Evolutionary conservation across 2,888 invertebrate genomes (phyloP).

Genomic region (Nemurella pictetii): DNA sequence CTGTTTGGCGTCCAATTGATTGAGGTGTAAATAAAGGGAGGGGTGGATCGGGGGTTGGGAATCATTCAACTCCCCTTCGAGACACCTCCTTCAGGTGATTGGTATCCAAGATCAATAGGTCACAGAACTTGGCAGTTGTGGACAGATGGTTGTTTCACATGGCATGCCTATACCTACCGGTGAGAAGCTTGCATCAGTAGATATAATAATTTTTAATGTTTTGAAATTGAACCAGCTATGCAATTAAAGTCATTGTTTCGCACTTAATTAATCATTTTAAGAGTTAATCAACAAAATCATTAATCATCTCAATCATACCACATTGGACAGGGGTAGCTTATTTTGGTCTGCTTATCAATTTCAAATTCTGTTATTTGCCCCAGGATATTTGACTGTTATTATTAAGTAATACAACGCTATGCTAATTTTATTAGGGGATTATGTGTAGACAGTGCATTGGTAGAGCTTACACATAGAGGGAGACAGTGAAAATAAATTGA

Average conservation of each 20-base stretch:
- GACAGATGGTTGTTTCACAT: neutral
- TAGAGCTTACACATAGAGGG: neutral
- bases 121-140: neutral
- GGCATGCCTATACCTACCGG: neutral
- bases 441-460: neutral
- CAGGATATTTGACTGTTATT: neutral
- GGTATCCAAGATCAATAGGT: conserved; percentile 4
- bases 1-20: neutral
- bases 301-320: no score
- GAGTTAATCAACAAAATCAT: no score
- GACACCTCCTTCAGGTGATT: neutral
- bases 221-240: no score
- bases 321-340: no score
- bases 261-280: no score
- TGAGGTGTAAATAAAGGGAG: conserved; percentile 18
- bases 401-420: neutral
- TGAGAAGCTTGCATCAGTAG: no score
- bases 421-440: neutral
- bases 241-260: no score
- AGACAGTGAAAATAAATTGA: neutral
- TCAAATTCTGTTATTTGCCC: neutral
- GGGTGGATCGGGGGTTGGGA: neutral
- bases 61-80: neutral
- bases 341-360: no score
- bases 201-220: no score